Evolutionary conservation across 1,140 invertebrate genomes (phyloP).

Genomic region (Lycorma delicatula): DNA sequence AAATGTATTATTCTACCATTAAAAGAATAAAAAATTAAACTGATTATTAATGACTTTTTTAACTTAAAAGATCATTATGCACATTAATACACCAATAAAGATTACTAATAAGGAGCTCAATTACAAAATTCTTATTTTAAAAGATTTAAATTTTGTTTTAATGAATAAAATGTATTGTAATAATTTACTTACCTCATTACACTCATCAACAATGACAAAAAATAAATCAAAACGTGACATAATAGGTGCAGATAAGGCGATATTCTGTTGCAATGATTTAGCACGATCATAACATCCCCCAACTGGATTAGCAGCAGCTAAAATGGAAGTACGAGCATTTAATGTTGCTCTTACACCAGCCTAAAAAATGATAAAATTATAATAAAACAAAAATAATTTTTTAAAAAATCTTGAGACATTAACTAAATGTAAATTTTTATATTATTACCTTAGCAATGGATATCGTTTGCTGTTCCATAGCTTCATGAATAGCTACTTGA

Average conservation of each 20-base stretch:
- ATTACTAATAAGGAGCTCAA: too few species aligned
- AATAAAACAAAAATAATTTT: not conserved
- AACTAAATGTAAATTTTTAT: too few species aligned
- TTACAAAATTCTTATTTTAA: too few species aligned
- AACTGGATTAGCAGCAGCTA: constrained; percentile 97
- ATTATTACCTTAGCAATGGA: constrained; percentile 87
- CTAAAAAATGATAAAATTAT: constrained; percentile 36
- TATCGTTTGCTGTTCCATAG: constrained; percentile 99
- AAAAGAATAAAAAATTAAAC: too few species aligned
- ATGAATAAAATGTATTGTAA: not conserved
- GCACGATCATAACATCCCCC: constrained; percentile 93
- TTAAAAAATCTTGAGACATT: not conserved
- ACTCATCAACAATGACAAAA: constrained; percentile 95
- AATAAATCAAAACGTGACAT: constrained; percentile 99
- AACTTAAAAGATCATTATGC: not conserved
- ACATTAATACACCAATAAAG: not conserved
- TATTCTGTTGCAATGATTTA: constrained; percentile 93
- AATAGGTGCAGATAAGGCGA: constrained; percentile 88
- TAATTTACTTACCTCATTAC: constrained; percentile 63
- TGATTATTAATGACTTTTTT: too few species aligned
- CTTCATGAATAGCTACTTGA: constrained; percentile 99
- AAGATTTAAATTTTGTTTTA: too few species aligned
- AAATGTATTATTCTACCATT: too few species aligned
- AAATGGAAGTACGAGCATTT: constrained; percentile 94
- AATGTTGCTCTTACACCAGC: constrained; percentile 95